A percentile compares a stretch with the other conserved stretches of the same genome.
Conservation (phyloP, 2,888 invertebrate genomes). For the Spatulosminthurus flaviceps region DNA sequence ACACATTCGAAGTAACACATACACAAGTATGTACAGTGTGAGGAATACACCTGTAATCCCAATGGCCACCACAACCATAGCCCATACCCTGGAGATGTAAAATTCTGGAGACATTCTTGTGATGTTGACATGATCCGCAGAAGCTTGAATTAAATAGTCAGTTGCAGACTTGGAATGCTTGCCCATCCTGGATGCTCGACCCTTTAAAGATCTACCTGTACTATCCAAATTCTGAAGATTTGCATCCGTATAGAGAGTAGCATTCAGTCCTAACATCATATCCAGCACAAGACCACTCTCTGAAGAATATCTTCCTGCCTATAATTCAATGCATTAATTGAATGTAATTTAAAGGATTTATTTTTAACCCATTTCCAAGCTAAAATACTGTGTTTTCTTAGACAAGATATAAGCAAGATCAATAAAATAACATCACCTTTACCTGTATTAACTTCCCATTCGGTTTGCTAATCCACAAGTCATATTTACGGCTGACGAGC, state of each 20-base stretch:
- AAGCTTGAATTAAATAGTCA: constrained; percentile 10
- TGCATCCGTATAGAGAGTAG: constrained; percentile 34
- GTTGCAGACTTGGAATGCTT: background rate
- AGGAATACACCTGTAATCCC: constrained; percentile 65
- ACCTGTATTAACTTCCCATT: constrained; percentile 58
- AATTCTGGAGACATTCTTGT: constrained; percentile 63
- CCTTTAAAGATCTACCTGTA: constrained; percentile 18
- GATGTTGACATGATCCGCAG: constrained; percentile 54
- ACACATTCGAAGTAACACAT: constrained; percentile 65
- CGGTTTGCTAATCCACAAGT: constrained; percentile 57
- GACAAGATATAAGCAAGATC: background rate
- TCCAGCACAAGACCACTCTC: constrained; percentile 65
- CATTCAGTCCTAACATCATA: constrained; percentile 50
- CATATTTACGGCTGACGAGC: constrained; percentile 61
- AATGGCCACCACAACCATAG: constrained; percentile 64
- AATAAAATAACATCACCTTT: constrained; percentile 30
- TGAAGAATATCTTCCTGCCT: constrained; percentile 65
- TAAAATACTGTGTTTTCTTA: too few species aligned
- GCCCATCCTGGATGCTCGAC: constrained; percentile 13
- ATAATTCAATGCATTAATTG: too few species aligned
- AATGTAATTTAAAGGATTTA: too few species aligned
- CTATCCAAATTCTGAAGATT: constrained; percentile 30
- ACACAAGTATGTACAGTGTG: constrained; percentile 65
- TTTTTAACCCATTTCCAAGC: too few species aligned
- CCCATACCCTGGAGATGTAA: constrained; percentile 65